Percentiles rank a stretch among this genome's conserved stretches.
Conservation (phyloP, 2,888 invertebrate genomes). For the Julus scanicus region DNA sequence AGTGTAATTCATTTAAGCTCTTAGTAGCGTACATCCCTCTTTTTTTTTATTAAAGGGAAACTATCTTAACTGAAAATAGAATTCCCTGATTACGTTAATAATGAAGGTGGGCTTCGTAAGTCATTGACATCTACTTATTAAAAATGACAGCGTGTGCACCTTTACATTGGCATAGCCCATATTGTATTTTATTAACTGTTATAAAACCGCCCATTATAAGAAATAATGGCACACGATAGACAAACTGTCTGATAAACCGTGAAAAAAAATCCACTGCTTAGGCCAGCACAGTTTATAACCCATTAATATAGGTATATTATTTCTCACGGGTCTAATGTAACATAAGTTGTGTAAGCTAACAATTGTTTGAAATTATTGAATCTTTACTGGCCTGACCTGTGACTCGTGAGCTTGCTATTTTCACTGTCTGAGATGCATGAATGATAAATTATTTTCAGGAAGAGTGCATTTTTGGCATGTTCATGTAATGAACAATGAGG, state of each 20-base stretch:
- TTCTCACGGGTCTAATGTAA: neutral
- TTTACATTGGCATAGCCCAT: neutral
- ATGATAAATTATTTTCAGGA: neutral
- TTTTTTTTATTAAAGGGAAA: too few species aligned
- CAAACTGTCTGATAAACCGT: neutral
- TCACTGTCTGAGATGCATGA: neutral
- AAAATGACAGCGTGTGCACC: neutral
- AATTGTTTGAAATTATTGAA: neutral
- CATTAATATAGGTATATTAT: neutral
- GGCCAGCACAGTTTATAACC: neutral
- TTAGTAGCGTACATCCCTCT: too few species aligned
- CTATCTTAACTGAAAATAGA: too few species aligned
- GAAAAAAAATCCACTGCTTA: neutral
- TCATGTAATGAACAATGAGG: neutral
- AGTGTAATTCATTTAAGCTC: too few species aligned
- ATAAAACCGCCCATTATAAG: neutral
- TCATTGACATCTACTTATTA: neutral
- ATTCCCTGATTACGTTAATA: neutral
- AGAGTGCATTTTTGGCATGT: neutral
- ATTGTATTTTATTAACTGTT: neutral
- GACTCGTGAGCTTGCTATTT: constrained; percentile 6
- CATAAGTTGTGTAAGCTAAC: neutral
- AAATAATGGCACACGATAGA: neutral
- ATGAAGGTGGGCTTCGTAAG: neutral
- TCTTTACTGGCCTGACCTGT: neutral